Base-by-base conservation (phyloP, 2,113 vertebrate genomes). In the Etheostoma cragini region DNA sequence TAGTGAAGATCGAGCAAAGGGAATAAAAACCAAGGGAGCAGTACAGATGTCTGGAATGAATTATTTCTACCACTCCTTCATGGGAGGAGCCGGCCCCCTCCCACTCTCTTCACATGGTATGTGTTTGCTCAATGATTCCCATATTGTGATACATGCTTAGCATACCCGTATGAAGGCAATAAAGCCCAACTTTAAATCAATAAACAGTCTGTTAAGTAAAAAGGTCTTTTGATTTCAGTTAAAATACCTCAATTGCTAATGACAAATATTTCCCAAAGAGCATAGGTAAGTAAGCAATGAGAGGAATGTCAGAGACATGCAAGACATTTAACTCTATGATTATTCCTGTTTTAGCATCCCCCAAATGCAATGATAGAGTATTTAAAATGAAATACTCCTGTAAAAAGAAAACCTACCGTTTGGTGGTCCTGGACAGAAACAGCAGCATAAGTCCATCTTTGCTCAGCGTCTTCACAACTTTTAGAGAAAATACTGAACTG, bases 381-480 rank as follows among this genome's bases (percentile, higher is more conserved):
- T 24, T 30, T 56, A 33, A 76, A 62, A 61, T 1, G 3, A 30
- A 0, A 50, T 24, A 8, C 33, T 26, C 8, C 22, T 26, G 11
- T 24, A 42, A 77, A 73, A 73, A 33, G 2, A 42, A 73, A 58
- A 63, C 95, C 78, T 94, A 95, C 94, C 94, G 56, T 82, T 2
- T 3, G 38, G 71, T 1, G 62, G 78, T 77, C 81, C 46, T 0
- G 69, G 26, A 54, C 94, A 94, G 60, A 90, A 81, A 77, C 94
- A 95, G 66, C 93, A 95, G 92, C 95, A 95, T n/a, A 93, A 73
- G 66, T 93, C 91, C 95, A 95, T 95, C 87, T 73, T 63, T 75
- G 62, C 86, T 68, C 70, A 61, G 76, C 74, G 83, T 54, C 87
- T 86, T 71, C 88, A 61, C 75, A 75, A 83, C 89, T 92, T 92